Conservation (phyloP, 2,113 vertebrate species). For the Bungarus multicinctus region DNA sequence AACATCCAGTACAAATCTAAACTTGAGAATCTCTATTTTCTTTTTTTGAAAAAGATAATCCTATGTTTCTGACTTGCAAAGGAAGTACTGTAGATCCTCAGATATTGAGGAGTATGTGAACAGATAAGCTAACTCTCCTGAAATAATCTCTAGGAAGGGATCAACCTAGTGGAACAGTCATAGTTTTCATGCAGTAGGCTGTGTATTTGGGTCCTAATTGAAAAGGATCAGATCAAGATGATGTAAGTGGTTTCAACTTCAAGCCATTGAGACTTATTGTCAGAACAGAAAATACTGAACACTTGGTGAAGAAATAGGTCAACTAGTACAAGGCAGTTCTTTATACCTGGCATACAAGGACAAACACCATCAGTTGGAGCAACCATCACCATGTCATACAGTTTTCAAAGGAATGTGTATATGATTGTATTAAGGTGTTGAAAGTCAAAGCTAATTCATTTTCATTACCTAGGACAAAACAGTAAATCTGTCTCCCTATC, state of each 20-base stretch:
- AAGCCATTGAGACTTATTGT: background rate
- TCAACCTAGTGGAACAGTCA: background rate
- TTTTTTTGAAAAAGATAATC: background rate
- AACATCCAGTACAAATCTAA: background rate
- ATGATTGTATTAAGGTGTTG: background rate
- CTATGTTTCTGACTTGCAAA: background rate
- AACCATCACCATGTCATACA: background rate
- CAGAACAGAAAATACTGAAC: background rate
- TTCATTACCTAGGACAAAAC: background rate
- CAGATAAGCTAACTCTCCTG: background rate
- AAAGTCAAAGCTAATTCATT: background rate
- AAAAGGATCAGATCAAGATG: background rate
- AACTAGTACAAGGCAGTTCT: background rate
- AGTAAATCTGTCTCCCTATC: background rate
- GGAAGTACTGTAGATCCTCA: background rate
- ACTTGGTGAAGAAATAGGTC: background rate
- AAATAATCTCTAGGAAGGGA: background rate
- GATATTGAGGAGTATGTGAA: background rate
- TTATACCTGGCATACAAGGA: background rate
- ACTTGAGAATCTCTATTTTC: background rate
- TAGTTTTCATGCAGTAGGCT: background rate
- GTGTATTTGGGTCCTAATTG: background rate
- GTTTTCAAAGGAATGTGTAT: background rate
- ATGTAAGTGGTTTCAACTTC: background rate
- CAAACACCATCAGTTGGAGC: background rate